Evolutionary conservation across 1,140 invertebrate genomes (phyloP), one percentile per base, ranked within the genome.

Genomic region (Galleria mellonella): DNA sequence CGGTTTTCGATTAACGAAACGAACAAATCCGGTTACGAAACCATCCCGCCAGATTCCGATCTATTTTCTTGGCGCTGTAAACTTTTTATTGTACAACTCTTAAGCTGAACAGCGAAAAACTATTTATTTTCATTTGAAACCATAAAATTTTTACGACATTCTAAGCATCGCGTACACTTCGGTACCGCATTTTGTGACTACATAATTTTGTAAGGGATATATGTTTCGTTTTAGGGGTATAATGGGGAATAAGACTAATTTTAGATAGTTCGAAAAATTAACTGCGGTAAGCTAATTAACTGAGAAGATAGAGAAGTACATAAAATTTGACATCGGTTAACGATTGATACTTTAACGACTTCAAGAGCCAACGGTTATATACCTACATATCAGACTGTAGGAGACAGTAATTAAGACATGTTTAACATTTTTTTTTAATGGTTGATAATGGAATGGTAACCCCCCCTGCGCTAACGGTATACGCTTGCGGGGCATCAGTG

Each of bases 111-210:
- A 23, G 17, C 52, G 57, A 69, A 76, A 69, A 64, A 59, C 72
- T 75, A 73, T 75, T 75, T 78, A 73, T 78, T 73, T 72, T 63
- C 60, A 57, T 68, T 64, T 36, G n/a, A 37, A 59, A 61, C 68
- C 51, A 60, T 74, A 74, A 72, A 72, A 51, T 45, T 51, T 76
- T 76, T 68, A 76, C 63, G 71, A 57, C 55, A 55, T 51, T 72
- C 74, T 72, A 68, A 72, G 62, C 55, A 55, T 42, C 30, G 32
- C 47, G 32, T 47, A 46, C 55, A 50, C 43, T 58, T 54, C 32
- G 38, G 47, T 39, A 51, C 42, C 39, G 33, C 41, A 49, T 52
- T 52, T 43, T 39, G 45, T 47, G 38, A 49, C 39, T 48, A n/a
- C 33, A 31, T 44, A 55, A n/a, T 32, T 56, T 12, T 27, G 10